A percentile compares a stretch with the other conserved stretches of the same genome.
Conservation (phyloP, 1,140 invertebrate species). For the Dreissena rostriformis region DNA sequence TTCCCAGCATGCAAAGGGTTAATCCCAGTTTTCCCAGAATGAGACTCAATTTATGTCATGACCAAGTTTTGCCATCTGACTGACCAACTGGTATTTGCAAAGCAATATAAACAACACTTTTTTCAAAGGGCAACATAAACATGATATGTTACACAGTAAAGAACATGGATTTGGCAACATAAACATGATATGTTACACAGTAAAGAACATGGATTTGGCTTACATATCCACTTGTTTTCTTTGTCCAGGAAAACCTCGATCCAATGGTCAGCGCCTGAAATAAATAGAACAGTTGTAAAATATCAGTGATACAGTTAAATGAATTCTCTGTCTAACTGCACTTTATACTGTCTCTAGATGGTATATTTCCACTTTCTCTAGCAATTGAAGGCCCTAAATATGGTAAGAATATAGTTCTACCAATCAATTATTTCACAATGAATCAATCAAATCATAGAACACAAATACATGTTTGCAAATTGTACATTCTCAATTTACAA, state of each 20-base stretch:
- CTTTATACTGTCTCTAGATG: background rate
- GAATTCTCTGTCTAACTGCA: background rate
- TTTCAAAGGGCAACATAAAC: background rate
- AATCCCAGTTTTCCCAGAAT: too few relatives aligned
- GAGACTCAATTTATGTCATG: background rate
- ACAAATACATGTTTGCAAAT: too few relatives aligned
- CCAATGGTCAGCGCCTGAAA: conserved; percentile 87
- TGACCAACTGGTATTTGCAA: background rate
- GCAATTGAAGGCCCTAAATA: background rate
- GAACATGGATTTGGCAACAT: background rate
- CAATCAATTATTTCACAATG: background rate
- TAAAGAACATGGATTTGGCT: conserved; percentile 56
- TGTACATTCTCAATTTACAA: too few relatives aligned
- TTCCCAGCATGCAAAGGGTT: too few relatives aligned
- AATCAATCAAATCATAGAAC: background rate
- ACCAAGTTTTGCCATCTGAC: background rate
- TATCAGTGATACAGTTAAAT: background rate
- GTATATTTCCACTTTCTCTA: background rate
- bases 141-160: background rate
- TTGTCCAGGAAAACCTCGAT: conserved; percentile 88
- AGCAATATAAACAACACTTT: background rate
- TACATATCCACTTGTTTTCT: conserved; percentile 77
- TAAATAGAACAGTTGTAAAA: background rate
- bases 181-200: too few relatives aligned
- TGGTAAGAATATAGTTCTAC: background rate